Base-by-base conservation (phyloP, 2,797 vertebrate species). In the Scolopax bukidnonensis region DNA sequence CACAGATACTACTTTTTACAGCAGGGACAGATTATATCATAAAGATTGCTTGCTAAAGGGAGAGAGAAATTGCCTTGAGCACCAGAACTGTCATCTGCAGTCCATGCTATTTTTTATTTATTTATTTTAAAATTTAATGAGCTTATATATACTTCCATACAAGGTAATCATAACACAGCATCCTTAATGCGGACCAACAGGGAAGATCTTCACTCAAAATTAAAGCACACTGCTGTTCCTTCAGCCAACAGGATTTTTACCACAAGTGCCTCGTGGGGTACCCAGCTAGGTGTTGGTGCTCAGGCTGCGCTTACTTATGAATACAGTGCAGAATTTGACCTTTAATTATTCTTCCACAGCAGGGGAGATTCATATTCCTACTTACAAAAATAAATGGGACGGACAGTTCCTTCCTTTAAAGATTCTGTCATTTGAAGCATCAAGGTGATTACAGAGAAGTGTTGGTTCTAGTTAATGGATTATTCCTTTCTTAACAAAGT, bases 301-400 rank as follows among this genome's bases (percentile, higher is more conserved):
- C 82, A 84, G 60, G 60, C 84, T 91, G 88, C 0, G 28, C 68
- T 65, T 30, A 71, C 18, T 95, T 82, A 65, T 43, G 45, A 88
- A 79, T 28, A 71, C 65, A 59, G 20, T 51, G 28, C 33, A 87
- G 71, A 88, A 92, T 73, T 33, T 80, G 64, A 84, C 87, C 85
- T 91, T 96, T 88, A 94, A 90, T 94, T 83, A 94, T 67, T 92
- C 74, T 76, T 86, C 40, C 83, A 40, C 70, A 74, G 51, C 45
- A 82, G 33, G 68, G 60, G 45, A 16, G n/a, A 68, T 77, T 89
- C 51, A 51, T 68, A 76, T 43, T 40, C 30, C 24, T 74, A 48
- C 54, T 27, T 48, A 67, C 16, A 91, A 93, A 95, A 88, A 76
- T 48, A 81, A 77, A 69, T 54, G 41, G 43, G 30, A 78, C 6